These are phyloP conservation scores for Apodemus sylvaticus DNA, from an alignment of 2,113 vertebrate genomes.

Conservation along the genomic window DNA sequence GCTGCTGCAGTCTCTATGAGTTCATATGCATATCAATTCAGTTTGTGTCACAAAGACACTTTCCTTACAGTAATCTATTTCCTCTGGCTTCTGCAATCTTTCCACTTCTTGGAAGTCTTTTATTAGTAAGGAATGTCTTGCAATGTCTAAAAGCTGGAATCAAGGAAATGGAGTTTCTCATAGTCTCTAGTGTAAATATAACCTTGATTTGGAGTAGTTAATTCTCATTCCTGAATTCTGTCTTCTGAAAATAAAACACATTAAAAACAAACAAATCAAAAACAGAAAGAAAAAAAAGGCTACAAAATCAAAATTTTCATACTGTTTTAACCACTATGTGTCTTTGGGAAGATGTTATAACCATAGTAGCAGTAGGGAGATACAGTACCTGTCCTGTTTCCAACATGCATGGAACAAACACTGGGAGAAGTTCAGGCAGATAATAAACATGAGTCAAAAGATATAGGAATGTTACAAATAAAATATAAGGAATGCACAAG, in stretches of 20 bases:
- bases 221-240: background rate
- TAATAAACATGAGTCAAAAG: background rate
- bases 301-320: background rate
- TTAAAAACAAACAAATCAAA: background rate
- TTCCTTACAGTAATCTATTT: background rate
- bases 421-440: background rate
- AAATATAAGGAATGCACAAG: background rate
- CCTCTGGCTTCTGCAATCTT: background rate
- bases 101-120: background rate
- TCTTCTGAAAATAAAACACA: background rate
- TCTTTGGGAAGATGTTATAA: background rate
- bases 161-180: background rate
- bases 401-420: background rate
- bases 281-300: background rate
- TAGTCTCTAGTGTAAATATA: background rate
- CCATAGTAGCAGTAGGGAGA: background rate
- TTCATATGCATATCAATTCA: background rate
- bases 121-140: background rate
- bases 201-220: background rate
- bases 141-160: background rate
- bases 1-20: background rate
- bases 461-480: background rate
- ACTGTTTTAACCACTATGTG: background rate
- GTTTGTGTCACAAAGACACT: background rate
- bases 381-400: background rate